A percentile compares a stretch with the other conserved stretches of the same genome.
These are phyloP conservation scores for Macrobrachium rosenbergii DNA, from an alignment of 1,140 invertebrate species.

Conservation along the genomic window DNA sequence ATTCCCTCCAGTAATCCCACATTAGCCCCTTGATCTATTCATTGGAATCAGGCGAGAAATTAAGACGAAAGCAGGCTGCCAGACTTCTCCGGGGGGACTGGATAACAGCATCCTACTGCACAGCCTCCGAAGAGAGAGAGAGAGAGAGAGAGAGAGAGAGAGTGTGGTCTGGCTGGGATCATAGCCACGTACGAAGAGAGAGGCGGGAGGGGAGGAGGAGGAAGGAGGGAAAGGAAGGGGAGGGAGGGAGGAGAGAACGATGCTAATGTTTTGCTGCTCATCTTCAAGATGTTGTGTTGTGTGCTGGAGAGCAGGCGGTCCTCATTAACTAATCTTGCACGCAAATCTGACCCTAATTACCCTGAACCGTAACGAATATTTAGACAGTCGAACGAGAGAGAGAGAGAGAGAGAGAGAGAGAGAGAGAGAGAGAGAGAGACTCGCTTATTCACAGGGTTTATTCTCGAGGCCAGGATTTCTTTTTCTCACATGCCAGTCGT, in stretches of 20 bases:
- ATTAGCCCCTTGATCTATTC: no score
- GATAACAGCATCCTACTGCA: not conserved
- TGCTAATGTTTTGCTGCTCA: not conserved
- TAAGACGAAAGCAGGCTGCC: not conserved
- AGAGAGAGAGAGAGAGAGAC: not conserved
- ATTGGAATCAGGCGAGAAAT: not conserved
- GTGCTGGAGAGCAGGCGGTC: not conserved
- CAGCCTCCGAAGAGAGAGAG: not conserved
- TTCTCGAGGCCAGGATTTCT: not conserved
- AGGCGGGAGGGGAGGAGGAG: not conserved
- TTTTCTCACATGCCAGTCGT: no score
- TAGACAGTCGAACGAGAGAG: slow-evolving; percentile 1
- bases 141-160: not conserved
- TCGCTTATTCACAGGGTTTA: no score
- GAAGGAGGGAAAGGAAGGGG: not conserved
- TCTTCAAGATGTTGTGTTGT: not conserved
- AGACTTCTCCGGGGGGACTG: no score
- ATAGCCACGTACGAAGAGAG: not conserved
- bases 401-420: not conserved
- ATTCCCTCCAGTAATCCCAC: no score
- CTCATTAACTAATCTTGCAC: slow-evolving; percentile 16
- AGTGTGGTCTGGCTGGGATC: not conserved
- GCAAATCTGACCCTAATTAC: slow-evolving; percentile 31
- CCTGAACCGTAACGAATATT: slow-evolving; percentile 16
- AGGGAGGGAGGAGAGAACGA: not conserved